Evolutionary conservation across 1,140 invertebrate genomes (phyloP).

Genomic region (Drosophila ambigua): DNA sequence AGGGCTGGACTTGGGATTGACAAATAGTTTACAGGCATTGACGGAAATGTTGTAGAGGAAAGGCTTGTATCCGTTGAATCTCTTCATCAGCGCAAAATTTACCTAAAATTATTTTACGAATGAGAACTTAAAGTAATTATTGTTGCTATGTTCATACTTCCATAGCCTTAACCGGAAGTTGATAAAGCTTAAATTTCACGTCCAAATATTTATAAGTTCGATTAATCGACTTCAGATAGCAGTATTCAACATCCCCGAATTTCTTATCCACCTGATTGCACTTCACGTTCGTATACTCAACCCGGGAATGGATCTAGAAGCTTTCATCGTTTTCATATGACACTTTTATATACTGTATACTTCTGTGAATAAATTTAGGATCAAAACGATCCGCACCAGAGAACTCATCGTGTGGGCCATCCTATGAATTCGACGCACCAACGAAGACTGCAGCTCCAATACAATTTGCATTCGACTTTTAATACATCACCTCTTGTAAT

Average conservation of each 20-base stretch:
- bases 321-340: background rate
- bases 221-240: conserved; percentile 27
- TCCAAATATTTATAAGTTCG: conserved; percentile 32
- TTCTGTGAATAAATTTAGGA: no score
- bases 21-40: conserved; percentile 9
- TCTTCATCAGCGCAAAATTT: conserved; percentile 4
- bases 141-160: no score
- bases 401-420: no score
- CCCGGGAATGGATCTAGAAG: background rate
- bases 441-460: no score
- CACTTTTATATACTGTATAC: no score
- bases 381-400: no score
- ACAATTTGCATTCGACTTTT: no score
- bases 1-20: conserved; percentile 8
- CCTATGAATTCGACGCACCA: no score
- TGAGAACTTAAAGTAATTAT: no score
- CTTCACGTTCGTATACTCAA: conserved; percentile 28
- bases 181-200: no score
- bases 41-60: conserved; percentile 23
- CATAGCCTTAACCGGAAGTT: no score
- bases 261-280: conserved; percentile 3
- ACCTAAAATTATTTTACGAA: background rate
- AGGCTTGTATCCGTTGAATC: conserved; percentile 13
- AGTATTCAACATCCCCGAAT: conserved; percentile 6
- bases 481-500: no score